Base-by-base conservation (phyloP, 2,113 vertebrate species). In the Daubentonia madagascariensis region DNA sequence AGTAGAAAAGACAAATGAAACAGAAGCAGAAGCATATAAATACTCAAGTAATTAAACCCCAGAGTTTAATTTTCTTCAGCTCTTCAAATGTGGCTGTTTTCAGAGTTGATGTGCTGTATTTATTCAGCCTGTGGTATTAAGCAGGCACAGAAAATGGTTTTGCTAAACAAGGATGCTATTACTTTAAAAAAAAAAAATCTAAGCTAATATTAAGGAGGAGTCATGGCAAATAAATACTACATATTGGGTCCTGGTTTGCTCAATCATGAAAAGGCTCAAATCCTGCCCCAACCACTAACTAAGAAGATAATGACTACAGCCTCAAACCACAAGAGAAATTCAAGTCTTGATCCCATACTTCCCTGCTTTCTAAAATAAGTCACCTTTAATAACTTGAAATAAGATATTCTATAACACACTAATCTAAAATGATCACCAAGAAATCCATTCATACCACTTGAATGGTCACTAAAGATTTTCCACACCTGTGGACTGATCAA, bases 361-460 rank as follows among this genome's bases (percentile, higher is more conserved):
- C 35, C 43, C 57, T 89, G 50, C 37, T 93, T 88, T 84, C 91
- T 91, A 85, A 92, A 97, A 54, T 67, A 83, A 93, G 91, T 84
- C 76, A 93, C 78, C 93, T 95, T 43, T 40, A 88, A 68, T 52
- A 61, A 79, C 30, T 67, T 91, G 78, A 95, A 97, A 94, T 28
- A 63, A 84, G 22, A 63, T 91, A 86, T 59, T 84, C 32, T 50
- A 81, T 73, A 85, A 94, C 8, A 40, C 37, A 79, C 20, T 61
- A 78, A 94, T 97, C 73, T 81, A 95, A 92, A 96, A 95, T 20
- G 3, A 96, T 87, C 79, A 89, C 48, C 59, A 70, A 85, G 85
- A 97, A 96, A 93, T 78, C 70, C 54, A 86, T 52, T 94, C 89
- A 37, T 50, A 70, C 84, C 43, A 92, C 57, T 4, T 91, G 78